Conservation (phyloP, 2,888 invertebrate species). For the Acleris literana region DNA sequence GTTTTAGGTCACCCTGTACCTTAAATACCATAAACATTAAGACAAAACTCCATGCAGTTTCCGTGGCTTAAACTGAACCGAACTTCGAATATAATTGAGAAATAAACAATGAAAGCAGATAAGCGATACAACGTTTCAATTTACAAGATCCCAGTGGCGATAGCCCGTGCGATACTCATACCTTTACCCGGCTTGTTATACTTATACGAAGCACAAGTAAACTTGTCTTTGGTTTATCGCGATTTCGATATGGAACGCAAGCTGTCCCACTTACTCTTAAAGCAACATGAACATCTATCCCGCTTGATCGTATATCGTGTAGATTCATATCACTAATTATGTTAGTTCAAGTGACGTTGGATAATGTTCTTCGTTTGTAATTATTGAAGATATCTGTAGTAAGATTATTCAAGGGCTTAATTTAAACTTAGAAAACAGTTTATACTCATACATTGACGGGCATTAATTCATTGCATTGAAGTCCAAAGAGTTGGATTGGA, state of each 20-base stretch:
- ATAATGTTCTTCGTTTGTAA: slow-evolving; percentile 1
- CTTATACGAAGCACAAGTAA: slow-evolving; percentile 75
- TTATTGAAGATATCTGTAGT: neutral
- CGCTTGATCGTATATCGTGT: slow-evolving; percentile 43
- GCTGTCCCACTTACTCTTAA: slow-evolving; percentile 43
- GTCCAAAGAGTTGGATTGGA: too few relatives aligned
- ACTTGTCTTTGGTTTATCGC: slow-evolving; percentile 79
- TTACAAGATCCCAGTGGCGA: slow-evolving; percentile 74
- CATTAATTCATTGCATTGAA: too few relatives aligned
- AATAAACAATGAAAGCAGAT: slow-evolving; percentile 54
- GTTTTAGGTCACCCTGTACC: too few relatives aligned
- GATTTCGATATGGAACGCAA: slow-evolving; percentile 74
- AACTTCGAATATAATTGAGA: slow-evolving; percentile 44
- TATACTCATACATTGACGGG: too few relatives aligned
- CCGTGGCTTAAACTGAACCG: neutral
- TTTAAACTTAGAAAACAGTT: too few relatives aligned
- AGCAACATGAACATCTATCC: too few relatives aligned
- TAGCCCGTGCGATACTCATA: slow-evolving; percentile 71
- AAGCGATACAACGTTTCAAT: slow-evolving; percentile 76
- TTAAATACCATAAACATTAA: too few relatives aligned
- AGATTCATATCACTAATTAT: slow-evolving; percentile 50
- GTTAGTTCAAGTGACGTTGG: slow-evolving; percentile 11
- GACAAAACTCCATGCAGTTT: neutral
- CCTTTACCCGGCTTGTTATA: slow-evolving; percentile 76
- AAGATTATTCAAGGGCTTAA: too few relatives aligned